Percentiles rank a stretch among this genome's conserved stretches.
phyloP scores from a whole-genome alignment of 2,113 vertebrate genomes.

The Parotia lawesii region DNA sequence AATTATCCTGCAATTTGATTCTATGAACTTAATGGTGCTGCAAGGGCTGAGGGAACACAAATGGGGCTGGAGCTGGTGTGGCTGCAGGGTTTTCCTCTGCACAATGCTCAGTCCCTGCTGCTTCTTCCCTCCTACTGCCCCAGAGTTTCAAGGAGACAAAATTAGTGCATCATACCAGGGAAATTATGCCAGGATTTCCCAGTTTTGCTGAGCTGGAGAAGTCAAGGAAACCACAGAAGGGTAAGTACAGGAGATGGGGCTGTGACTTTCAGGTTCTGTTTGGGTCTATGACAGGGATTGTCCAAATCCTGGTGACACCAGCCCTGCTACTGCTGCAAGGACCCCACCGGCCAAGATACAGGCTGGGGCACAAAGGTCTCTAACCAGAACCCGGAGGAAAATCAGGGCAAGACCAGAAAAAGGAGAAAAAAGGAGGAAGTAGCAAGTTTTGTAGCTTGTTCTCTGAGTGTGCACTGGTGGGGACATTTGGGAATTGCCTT shows the following conservation, averaged over 20 bases:
- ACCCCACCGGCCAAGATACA: background rate
- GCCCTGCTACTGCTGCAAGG: background rate
- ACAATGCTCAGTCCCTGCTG: background rate
- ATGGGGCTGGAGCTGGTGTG: accelerated
- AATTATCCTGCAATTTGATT: background rate
- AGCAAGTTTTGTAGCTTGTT: background rate
- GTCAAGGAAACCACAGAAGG: background rate
- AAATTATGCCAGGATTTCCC: background rate
- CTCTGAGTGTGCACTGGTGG: background rate
- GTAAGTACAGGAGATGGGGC: accelerated
- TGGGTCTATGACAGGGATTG: background rate
- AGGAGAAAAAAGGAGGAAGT: background rate
- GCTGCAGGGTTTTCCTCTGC: background rate
- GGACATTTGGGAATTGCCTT: background rate
- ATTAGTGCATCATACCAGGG: accelerated
- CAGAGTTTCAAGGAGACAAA: background rate
- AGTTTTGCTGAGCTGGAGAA: background rate
- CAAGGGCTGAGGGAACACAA: background rate
- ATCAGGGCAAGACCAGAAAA: background rate
- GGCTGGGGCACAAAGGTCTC: background rate
- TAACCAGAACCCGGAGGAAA: background rate
- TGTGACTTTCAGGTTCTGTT: background rate
- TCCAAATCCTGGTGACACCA: background rate
- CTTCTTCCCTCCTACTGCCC: background rate
- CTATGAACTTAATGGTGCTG: background rate